phyloP scores from a whole-genome alignment of 2,888 invertebrate genomes.

The Microctonus brassicae region DNA sequence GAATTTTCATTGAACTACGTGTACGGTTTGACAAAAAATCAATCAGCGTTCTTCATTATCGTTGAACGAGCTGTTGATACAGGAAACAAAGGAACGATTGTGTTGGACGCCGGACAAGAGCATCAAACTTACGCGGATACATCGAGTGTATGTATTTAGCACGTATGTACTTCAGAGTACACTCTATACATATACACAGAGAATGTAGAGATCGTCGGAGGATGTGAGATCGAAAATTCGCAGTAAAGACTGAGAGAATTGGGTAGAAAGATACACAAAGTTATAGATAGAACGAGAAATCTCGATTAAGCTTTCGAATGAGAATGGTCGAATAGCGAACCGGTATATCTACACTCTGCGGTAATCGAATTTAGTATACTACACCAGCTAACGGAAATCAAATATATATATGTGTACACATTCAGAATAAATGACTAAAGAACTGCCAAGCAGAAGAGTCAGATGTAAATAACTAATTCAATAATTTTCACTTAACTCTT shows the following conservation, averaged over 20 bases:
- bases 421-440: not conserved
- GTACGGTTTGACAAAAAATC: conserved; percentile 49
- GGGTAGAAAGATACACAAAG: conserved; percentile 26
- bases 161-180: not conserved
- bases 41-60: conserved; percentile 63
- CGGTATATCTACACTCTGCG: conserved; percentile 48
- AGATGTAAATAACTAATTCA: not conserved
- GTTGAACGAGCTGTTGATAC: conserved; percentile 54
- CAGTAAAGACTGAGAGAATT: conserved; percentile 20
- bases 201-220: conserved; percentile 20
- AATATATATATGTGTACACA: not conserved
- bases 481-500: not conserved
- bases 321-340: conserved; percentile 45
- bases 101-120: conserved; percentile 10
- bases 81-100: conserved; percentile 41
- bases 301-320: conserved; percentile 51
- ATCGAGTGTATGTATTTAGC: conserved; percentile 18
- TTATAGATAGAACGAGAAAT: conserved; percentile 22
- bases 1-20: not conserved
- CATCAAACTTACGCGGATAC: conserved; percentile 4
- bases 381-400: not conserved
- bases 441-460: not conserved
- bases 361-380: conserved; percentile 59
- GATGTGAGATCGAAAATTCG: conserved; percentile 2
- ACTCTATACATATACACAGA: not conserved